These are phyloP conservation scores for Lagopus muta DNA, from an alignment of 2,113 vertebrate genomes.

Conservation along the genomic window DNA sequence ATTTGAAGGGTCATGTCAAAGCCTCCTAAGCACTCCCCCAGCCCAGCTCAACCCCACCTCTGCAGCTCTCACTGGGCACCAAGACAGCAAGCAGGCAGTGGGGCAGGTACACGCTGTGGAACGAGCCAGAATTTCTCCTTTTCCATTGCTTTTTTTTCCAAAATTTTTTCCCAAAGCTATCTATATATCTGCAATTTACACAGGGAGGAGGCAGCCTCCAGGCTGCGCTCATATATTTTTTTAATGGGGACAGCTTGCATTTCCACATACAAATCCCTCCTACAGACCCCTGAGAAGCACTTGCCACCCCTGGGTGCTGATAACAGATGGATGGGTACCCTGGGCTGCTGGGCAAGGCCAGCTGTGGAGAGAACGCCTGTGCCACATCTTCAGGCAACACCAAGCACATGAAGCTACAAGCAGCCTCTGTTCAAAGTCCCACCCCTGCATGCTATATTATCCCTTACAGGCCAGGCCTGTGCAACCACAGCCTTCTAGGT, in stretches of 20 bases:
- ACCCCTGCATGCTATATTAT: too few species aligned
- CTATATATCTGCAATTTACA: not conserved
- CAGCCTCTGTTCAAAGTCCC: too few species aligned
- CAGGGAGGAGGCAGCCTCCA: too few species aligned
- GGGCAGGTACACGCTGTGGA: not conserved
- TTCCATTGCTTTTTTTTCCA: not conserved
- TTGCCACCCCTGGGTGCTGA: too few species aligned
- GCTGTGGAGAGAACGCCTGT: too few species aligned
- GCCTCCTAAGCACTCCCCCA: not conserved
- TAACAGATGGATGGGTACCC: not conserved
- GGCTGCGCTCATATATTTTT: not conserved
- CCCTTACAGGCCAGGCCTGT: not conserved
- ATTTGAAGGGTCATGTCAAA: not conserved
- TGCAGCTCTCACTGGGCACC: not conserved
- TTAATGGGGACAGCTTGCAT: not conserved
- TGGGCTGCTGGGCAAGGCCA: not conserved
- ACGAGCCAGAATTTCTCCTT: not conserved
- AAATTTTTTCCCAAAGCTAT: not conserved
- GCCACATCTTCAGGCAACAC: too few species aligned
- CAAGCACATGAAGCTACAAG: not conserved
- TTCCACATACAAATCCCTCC: not conserved
- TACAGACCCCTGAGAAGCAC: not conserved
- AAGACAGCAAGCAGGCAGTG: not conserved
- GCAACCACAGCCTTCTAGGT: not conserved
- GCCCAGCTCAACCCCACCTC: not conserved